These are phyloP conservation scores for Drosophila buzzatii DNA, from an alignment of 2,888 invertebrate genomes.

Conservation along the genomic window DNA sequence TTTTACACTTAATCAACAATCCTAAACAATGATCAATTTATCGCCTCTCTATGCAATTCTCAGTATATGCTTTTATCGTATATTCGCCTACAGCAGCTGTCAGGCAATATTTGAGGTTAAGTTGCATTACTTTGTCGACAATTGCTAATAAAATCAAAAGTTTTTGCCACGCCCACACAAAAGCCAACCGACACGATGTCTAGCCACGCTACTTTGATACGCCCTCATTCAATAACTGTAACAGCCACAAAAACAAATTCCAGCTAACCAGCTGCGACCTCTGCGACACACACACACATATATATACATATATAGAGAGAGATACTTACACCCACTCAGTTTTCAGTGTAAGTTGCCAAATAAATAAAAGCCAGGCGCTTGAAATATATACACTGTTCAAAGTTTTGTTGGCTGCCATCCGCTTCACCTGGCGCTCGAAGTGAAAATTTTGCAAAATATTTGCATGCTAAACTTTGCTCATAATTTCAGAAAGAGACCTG, in stretches of 20 bases:
- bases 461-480: slow-evolving; percentile 76
- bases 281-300: slow-evolving; percentile 21
- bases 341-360: slow-evolving; percentile 57
- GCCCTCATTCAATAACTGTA: slow-evolving; percentile 64
- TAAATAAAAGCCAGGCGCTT: slow-evolving; percentile 68
- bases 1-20: background rate
- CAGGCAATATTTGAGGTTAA: slow-evolving; percentile 46
- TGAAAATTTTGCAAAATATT: slow-evolving; percentile 75
- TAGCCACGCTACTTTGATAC: slow-evolving; percentile 23
- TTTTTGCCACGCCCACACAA: slow-evolving; percentile 39
- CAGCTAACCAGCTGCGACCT: slow-evolving; percentile 64
- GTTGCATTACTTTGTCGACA: slow-evolving; percentile 58
- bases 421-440: slow-evolving; percentile 65
- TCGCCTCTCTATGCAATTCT: slow-evolving; percentile 19
- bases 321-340: slow-evolving; percentile 1
- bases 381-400: slow-evolving; percentile 63
- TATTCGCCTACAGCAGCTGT: slow-evolving; percentile 20
- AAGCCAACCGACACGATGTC: slow-evolving; percentile 33
- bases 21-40: background rate
- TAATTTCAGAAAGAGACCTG: slow-evolving; percentile 54
- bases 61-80: slow-evolving; percentile 32
- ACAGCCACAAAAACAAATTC: slow-evolving; percentile 51
- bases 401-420: slow-evolving; percentile 59
- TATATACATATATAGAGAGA: background rate
- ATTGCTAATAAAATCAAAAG: slow-evolving; percentile 79